Conservation (phyloP, 2,888 invertebrate genomes). For the Phengaris alcon region DNA sequence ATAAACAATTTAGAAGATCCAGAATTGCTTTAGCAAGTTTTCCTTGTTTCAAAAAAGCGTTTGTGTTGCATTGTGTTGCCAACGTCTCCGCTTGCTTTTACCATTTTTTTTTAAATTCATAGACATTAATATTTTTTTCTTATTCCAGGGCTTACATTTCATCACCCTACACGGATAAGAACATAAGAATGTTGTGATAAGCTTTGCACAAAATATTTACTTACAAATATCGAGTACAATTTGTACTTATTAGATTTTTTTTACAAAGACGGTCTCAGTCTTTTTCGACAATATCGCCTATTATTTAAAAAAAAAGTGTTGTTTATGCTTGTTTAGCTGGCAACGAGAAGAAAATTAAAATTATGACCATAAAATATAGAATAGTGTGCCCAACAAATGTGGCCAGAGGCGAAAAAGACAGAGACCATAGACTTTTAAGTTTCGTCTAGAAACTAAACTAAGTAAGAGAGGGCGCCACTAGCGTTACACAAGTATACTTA, state of each 20-base stretch:
- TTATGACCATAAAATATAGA: too few species aligned
- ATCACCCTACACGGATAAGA: constrained; percentile 82
- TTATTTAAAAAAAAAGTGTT: too few species aligned
- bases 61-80: constrained; percentile 28
- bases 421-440: constrained; percentile 31
- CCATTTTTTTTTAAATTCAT: constrained; percentile 6
- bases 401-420: neutral
- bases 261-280: constrained; percentile 49
- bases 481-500: constrained; percentile 7
- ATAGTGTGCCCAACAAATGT: neutral
- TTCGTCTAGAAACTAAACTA: constrained; percentile 4
- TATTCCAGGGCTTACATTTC: constrained; percentile 82
- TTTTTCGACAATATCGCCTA: neutral
- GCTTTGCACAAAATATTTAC: constrained; percentile 52
- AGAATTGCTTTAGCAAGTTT: neutral
- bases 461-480: constrained; percentile 22
- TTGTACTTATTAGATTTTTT: constrained; percentile 61
- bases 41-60: neutral
- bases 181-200: constrained; percentile 81
- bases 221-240: constrained; percentile 58
- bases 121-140: constrained; percentile 39
- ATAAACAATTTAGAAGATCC: too few species aligned
- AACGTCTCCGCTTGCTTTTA: neutral
- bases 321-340: too few species aligned
- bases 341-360: too few species aligned